phyloP scores from a whole-genome alignment of 2,113 vertebrate genomes.

The Neolamprologus brichardi region DNA sequence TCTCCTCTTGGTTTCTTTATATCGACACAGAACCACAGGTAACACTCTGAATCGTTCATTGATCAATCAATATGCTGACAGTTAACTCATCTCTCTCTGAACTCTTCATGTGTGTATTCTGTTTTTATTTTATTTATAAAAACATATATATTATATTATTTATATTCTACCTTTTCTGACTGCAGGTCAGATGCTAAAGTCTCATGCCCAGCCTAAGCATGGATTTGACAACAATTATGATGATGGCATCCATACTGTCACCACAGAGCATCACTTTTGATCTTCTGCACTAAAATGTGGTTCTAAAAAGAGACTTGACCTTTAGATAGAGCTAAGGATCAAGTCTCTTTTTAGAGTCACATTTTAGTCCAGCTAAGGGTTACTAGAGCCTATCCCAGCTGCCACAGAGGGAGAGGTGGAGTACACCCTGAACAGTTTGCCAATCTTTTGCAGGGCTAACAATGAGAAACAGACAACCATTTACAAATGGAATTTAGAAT shows the following conservation, averaged over 20 bases:
- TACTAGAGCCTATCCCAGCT: neutral
- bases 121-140: neutral
- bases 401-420: neutral
- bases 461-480: neutral
- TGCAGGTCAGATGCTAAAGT: neutral
- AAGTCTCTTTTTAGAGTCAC: neutral
- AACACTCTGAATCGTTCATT: neutral
- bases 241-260: neutral
- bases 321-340: neutral
- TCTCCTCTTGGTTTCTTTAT: neutral
- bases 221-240: neutral
- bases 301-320: neutral
- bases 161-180: neutral
- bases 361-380: neutral
- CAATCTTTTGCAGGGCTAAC: neutral
- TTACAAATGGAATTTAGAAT: neutral
- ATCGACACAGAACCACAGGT: neutral
- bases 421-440: neutral
- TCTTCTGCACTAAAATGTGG: neutral
- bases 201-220: neutral
- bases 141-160: neutral
- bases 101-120: neutral
- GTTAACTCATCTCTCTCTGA: neutral
- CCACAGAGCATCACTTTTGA: neutral
- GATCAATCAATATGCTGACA: neutral